phyloP scores from a whole-genome alignment of 2,888 invertebrate species.

The Oxytorus armatus region DNA sequence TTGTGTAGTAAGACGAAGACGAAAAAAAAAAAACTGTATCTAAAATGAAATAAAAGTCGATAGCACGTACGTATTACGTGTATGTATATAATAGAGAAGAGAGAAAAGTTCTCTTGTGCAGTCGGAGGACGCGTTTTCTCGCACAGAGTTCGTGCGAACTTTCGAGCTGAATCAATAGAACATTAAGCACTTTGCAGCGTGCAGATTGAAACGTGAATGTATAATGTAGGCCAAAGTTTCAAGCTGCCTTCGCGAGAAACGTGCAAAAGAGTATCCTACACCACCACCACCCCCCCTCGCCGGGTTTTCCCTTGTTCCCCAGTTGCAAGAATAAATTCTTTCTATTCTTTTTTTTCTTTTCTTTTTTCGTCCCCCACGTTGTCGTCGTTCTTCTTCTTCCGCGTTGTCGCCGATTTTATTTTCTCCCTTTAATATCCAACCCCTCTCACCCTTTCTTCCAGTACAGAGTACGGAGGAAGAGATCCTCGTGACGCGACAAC shows the following conservation, averaged over 20 bases:
- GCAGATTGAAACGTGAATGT: slow-evolving; percentile 69
- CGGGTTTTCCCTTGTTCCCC: not conserved
- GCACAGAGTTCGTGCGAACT: slow-evolving; percentile 28
- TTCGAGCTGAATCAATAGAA: slow-evolving; percentile 68
- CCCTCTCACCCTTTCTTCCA: slow-evolving; percentile 21
- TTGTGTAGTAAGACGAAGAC: not conserved
- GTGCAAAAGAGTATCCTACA: slow-evolving; percentile 13
- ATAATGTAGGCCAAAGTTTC: slow-evolving; percentile 66
- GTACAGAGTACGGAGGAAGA: slow-evolving; percentile 45
- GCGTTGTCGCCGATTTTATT: slow-evolving; percentile 48
- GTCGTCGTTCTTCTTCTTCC: slow-evolving; percentile 28
- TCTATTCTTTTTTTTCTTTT: slow-evolving; percentile 43
- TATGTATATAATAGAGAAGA: slow-evolving; percentile 4
- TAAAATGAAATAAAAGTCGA: slow-evolving; percentile 25
- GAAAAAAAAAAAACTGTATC: slow-evolving; percentile 10
- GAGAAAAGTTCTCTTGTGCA: not conserved
- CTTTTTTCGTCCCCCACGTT: slow-evolving; percentile 36
- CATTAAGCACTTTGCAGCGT: slow-evolving; percentile 59
- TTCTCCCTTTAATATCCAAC: slow-evolving; percentile 41
- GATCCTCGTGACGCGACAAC: slow-evolving; percentile 59
- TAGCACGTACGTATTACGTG: slow-evolving; percentile 5
- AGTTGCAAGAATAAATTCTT: slow-evolving; percentile 43
- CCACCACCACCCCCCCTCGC: not conserved
- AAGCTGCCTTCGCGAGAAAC: slow-evolving; percentile 18
- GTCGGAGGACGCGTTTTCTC: slow-evolving; percentile 7